phyloP scores from a whole-genome alignment of 2,888 invertebrate species.

The Tetanocera ferruginea region DNA sequence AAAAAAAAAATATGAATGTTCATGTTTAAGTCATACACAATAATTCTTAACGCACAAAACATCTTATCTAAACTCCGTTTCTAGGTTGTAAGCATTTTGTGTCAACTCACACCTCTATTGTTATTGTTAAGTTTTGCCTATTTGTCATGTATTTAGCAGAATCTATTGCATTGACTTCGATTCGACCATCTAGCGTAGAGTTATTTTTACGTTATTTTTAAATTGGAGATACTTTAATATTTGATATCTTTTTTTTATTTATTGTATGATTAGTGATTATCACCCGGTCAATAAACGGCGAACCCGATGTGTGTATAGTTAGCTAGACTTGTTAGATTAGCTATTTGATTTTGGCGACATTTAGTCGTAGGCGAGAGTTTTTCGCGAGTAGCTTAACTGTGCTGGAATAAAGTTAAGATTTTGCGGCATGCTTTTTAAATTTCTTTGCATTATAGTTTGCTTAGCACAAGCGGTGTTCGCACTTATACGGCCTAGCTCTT shows the following conservation, averaged over 20 bases:
- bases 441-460: neutral
- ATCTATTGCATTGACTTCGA: slow-evolving; percentile 27
- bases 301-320: too few relatives aligned
- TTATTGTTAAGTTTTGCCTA: neutral
- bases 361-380: neutral
- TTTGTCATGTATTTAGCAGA: slow-evolving; percentile 18
- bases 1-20: too few relatives aligned
- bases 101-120: neutral
- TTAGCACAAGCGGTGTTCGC: neutral
- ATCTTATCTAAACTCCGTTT: neutral
- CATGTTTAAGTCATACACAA: too few relatives aligned
- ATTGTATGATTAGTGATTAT: slow-evolving; percentile 31
- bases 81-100: neutral
- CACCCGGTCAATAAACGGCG: neutral
- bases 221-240: slow-evolving; percentile 15
- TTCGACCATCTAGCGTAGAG: neutral
- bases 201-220: slow-evolving; percentile 14
- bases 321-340: too few relatives aligned
- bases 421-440: neutral
- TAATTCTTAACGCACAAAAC: too few relatives aligned
- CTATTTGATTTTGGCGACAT: neutral
- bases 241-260: neutral
- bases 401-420: neutral
- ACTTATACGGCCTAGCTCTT: slow-evolving; percentile 48
- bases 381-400: neutral